Evolutionary conservation across 2,797 vertebrate genomes (phyloP).

Genomic region (Platalea minor): DNA sequence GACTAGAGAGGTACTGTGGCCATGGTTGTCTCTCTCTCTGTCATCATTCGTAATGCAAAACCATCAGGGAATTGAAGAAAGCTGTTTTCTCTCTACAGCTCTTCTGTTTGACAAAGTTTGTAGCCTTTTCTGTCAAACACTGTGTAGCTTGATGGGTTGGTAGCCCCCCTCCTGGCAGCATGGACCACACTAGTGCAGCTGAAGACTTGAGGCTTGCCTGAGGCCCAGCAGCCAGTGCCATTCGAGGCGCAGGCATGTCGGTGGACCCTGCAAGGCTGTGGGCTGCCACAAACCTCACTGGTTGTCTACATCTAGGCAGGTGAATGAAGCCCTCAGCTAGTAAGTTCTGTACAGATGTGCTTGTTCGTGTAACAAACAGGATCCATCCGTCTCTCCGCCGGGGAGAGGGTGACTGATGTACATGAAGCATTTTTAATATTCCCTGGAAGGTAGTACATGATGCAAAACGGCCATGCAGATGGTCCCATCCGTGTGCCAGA

Average conservation of each 20-base stretch:
- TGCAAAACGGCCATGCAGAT: not conserved
- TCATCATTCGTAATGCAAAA: not conserved
- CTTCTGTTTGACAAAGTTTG: not conserved
- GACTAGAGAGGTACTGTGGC: not conserved
- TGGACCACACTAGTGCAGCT: not conserved
- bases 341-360: not conserved
- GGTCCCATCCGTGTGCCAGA: not conserved
- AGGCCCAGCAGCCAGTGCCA: not conserved
- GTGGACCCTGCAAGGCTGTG: not conserved
- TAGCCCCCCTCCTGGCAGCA: not conserved
- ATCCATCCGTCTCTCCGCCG: not conserved
- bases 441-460: not conserved
- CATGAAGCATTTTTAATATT: not conserved
- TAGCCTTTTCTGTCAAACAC: not conserved
- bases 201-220: not conserved
- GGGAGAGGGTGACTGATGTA: not conserved
- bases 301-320: not conserved
- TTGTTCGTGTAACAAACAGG: not conserved
- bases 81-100: not conserved
- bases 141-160: not conserved
- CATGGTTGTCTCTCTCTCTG: not conserved
- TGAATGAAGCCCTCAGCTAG: not conserved
- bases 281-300: fast-evolving
- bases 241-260: fast-evolving
- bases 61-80: not conserved